Conservation (phyloP, 2,888 invertebrate species). For the Microctonus brassicae region DNA sequence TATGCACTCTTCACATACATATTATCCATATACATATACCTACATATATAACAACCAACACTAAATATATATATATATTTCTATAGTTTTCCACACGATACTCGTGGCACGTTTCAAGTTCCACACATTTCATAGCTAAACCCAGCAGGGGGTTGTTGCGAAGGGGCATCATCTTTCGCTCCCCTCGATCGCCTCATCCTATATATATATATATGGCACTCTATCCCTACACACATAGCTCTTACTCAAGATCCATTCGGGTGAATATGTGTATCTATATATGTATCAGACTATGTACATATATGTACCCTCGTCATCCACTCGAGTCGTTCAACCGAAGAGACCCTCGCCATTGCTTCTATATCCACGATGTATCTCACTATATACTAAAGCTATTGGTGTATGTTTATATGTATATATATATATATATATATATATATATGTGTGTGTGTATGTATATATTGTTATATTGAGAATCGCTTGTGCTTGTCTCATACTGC, state of each 20-base stretch:
- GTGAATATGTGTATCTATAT: not conserved
- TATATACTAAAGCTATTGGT: not conserved
- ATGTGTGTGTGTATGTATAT: too few relatives aligned
- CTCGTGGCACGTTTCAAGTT: constrained; percentile 12
- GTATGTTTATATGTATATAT: not conserved
- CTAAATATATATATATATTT: not conserved
- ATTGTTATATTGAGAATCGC: constrained; percentile 10
- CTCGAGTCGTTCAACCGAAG: constrained; percentile 24
- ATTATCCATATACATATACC: not conserved
- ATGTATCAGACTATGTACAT: not conserved
- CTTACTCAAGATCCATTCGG: not conserved
- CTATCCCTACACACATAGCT: not conserved
- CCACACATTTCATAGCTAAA: constrained; percentile 3
- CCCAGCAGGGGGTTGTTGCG: not conserved
- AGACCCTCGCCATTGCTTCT: constrained; percentile 4
- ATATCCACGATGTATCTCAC: not conserved
- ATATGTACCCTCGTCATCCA: constrained; percentile 29
- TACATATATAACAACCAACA: not conserved
- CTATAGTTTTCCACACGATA: constrained; percentile 4
- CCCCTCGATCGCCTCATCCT: not conserved
- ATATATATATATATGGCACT: too few relatives aligned
- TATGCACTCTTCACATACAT: not conserved
- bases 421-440: not conserved
- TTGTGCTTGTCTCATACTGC: constrained; percentile 5
- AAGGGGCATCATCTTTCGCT: not conserved